Conservation (phyloP, 2,797 vertebrate genomes). For the Smutsia gigantea region DNA sequence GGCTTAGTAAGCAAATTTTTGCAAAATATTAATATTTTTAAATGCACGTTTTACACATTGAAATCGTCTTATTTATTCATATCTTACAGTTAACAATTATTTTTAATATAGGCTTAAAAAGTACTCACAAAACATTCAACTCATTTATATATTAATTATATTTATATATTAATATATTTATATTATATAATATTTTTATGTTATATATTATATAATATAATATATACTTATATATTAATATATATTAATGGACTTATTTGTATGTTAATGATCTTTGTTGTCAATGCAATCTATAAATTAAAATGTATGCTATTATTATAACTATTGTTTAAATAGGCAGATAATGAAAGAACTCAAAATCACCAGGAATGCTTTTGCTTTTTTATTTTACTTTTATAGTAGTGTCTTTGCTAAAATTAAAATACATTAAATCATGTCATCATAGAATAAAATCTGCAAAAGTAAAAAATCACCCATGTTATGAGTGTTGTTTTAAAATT, state of each 20-base stretch:
- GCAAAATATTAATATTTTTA: neutral
- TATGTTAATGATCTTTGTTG: neutral
- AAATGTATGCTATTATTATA: neutral
- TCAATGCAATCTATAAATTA: neutral
- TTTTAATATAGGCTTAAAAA: slow-evolving; percentile 20
- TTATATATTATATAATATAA: too few species aligned
- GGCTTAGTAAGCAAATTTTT: neutral
- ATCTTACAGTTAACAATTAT: neutral
- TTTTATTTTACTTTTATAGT: neutral
- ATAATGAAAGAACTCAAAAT: neutral
- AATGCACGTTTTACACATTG: neutral
- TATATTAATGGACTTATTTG: neutral
- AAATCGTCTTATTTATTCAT: neutral
- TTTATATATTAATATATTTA: neutral
- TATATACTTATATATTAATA: too few species aligned
- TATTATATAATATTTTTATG: too few species aligned
- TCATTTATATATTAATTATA: neutral
- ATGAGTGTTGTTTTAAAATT: neutral
- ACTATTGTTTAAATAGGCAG: neutral
- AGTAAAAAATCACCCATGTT: neutral
- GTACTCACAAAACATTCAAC: neutral
- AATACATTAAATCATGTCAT: neutral
- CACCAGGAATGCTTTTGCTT: neutral
- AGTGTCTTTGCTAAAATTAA: neutral
- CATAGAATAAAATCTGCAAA: neutral